Conservation (phyloP, 2,797 vertebrate genomes). For the Acanthis flammea region DNA sequence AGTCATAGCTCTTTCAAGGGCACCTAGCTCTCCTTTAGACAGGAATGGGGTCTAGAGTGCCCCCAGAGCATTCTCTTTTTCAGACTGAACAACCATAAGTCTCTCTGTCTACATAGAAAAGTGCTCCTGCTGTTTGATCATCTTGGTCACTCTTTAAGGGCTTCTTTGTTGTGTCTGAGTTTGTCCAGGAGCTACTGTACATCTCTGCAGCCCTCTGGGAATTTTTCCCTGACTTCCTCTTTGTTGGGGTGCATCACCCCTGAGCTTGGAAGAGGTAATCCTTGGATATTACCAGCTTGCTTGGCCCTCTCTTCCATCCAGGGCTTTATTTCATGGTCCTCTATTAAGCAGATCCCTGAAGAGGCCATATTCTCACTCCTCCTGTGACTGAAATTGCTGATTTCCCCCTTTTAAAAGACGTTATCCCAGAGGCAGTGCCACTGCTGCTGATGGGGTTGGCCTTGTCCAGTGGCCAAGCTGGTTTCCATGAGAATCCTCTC, state of each 20-base stretch:
- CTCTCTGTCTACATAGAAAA: neutral
- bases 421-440: neutral
- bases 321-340: neutral
- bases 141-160: neutral
- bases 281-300: neutral
- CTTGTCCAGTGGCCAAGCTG: neutral
- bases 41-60: neutral
- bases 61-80: neutral
- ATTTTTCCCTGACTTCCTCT: neutral
- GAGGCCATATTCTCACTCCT: neutral
- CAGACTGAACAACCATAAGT: neutral
- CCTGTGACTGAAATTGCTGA: neutral
- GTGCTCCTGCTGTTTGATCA: neutral
- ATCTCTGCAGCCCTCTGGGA: neutral
- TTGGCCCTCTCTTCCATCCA: neutral
- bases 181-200: neutral
- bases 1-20: neutral
- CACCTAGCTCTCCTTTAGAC: neutral
- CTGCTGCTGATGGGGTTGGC: neutral
- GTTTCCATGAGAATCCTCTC: too few relatives aligned
- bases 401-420: fast-evolving
- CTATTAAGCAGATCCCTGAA: too few relatives aligned
- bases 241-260: neutral
- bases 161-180: neutral
- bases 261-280: neutral